Conservation (phyloP, 2,113 vertebrate species). For the Vicugna pacos region DNA sequence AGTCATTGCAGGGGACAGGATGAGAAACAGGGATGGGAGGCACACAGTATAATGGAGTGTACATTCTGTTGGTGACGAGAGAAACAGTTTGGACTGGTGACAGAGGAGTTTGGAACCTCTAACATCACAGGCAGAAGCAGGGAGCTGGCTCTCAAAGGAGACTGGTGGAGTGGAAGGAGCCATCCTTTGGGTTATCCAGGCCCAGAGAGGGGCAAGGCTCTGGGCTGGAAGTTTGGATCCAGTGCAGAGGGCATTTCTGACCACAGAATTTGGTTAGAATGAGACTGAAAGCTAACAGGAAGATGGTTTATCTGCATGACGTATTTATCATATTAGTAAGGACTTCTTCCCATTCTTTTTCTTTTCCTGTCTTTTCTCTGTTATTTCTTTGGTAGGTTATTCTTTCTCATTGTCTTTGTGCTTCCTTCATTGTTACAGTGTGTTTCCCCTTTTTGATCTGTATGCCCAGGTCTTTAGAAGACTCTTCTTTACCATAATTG, state of each 20-base stretch:
- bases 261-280: background rate
- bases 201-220: background rate
- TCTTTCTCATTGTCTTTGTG: background rate
- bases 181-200: background rate
- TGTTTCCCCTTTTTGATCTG: background rate
- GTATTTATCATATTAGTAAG: background rate
- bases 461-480: background rate
- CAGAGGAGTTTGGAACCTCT: background rate
- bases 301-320: background rate
- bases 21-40: background rate
- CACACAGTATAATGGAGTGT: background rate
- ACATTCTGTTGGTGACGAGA: background rate
- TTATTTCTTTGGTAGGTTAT: background rate
- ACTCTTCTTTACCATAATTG: background rate
- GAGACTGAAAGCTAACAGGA: background rate
- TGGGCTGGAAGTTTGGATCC: background rate
- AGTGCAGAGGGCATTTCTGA: background rate
- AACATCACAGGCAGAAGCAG: background rate
- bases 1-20: background rate
- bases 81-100: background rate
- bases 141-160: background rate
- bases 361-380: background rate
- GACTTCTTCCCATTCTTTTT: background rate
- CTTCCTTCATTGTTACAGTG: background rate
- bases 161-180: background rate